These are phyloP conservation scores for Megastigmus dorsalis DNA, from an alignment of 2,888 invertebrate species.

Conservation along the genomic window DNA sequence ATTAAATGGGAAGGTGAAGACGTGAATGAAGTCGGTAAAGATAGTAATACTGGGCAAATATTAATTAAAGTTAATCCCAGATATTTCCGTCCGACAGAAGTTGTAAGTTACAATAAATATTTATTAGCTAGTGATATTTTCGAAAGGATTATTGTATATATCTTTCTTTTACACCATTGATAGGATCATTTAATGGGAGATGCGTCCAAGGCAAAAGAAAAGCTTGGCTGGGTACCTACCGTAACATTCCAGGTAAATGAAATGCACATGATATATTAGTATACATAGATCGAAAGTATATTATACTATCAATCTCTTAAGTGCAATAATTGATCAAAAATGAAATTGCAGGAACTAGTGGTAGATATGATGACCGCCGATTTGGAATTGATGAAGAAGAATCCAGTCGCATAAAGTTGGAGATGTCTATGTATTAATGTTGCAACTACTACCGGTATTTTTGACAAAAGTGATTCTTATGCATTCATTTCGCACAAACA, in stretches of 20 bases:
- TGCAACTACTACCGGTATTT: background rate
- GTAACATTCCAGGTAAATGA: constrained; percentile 81
- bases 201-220: constrained; percentile 89
- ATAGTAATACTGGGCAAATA: constrained; percentile 81
- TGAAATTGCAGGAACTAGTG: constrained; percentile 82
- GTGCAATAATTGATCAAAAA: constrained; percentile 18
- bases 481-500: constrained; percentile 5
- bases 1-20: constrained; percentile 94
- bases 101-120: constrained; percentile 78
- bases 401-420: constrained; percentile 86
- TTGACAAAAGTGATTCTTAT: background rate
- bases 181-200: constrained; percentile 95
- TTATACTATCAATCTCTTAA: background rate
- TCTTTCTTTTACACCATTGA: constrained; percentile 40
- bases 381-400: constrained; percentile 90
- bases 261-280: constrained; percentile 1
- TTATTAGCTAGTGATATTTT: constrained; percentile 27
- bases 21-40: constrained; percentile 85
- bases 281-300: constrained; percentile 2
- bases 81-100: constrained; percentile 98
- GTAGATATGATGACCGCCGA: constrained; percentile 96
- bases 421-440: background rate
- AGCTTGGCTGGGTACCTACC: constrained; percentile 92
- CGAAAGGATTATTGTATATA: constrained; percentile 10
- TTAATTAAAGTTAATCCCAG: constrained; percentile 93